These are phyloP conservation scores for Andrena marginata DNA, from an alignment of 2,888 invertebrate genomes.

Conservation along the genomic window DNA sequence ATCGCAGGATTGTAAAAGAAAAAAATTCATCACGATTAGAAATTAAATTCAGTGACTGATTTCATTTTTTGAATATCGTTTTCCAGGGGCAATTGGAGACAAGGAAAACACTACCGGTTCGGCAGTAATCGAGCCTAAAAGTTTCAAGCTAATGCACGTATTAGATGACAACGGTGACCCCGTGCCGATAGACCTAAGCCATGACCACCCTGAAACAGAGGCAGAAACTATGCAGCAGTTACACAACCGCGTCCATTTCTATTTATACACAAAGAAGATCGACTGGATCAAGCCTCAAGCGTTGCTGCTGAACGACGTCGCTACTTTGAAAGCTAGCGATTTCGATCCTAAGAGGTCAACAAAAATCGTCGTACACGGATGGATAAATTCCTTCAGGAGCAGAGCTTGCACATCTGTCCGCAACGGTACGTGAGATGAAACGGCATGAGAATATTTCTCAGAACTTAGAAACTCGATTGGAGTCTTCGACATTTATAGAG, in stretches of 20 bases:
- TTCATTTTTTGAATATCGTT: too few species aligned
- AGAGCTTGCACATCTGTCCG: background rate
- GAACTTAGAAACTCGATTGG: background rate
- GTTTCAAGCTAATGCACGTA: slow-evolving; percentile 9
- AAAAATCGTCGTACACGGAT: slow-evolving; percentile 16
- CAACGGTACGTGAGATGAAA: slow-evolving; percentile 2
- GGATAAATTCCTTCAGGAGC: background rate
- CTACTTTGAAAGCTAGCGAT: background rate
- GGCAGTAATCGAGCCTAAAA: slow-evolving; percentile 5
- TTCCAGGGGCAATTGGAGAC: background rate
- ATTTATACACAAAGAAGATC: slow-evolving; percentile 5
- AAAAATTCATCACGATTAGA: too few species aligned
- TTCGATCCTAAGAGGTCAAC: slow-evolving; percentile 3
- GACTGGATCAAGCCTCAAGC: background rate
- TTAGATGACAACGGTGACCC: slow-evolving; percentile 46
- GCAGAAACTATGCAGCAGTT: slow-evolving; percentile 26
- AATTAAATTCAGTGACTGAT: too few species aligned
- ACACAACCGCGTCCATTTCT: background rate
- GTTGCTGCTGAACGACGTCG: background rate
- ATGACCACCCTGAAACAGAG: slow-evolving; percentile 9
- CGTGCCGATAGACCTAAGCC: background rate
- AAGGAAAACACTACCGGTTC: background rate
- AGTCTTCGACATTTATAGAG: too few species aligned
- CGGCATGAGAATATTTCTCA: background rate
- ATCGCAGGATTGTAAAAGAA: too few species aligned